Evolutionary conservation across 2,888 invertebrate species (phyloP), one percentile per base, ranked within the genome.

Genomic region (Drosophila vallismaia): DNA sequence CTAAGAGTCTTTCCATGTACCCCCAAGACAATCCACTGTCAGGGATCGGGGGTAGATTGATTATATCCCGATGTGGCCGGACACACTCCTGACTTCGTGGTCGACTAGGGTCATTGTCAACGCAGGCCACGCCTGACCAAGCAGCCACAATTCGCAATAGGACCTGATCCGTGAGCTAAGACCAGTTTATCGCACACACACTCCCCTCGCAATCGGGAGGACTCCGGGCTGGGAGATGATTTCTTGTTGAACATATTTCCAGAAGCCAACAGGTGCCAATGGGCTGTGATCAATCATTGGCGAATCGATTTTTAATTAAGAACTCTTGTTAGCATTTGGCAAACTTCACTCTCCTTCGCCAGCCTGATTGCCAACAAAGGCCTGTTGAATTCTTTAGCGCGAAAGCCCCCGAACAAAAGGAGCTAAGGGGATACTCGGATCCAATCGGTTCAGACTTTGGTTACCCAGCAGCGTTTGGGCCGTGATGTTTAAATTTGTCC

Each of bases 191-290:
- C 77, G 77, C 75, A 78, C 79, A 74, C 73, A 50, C 50, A 58
- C 62, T 10, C 19, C 10, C 64, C 28, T 10, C 53, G 9, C 44
- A 19, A 44, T 44, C 44, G 19, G 40, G 40, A 62, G 60, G 60
- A 59, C 60, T 48, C 46, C 24, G 8, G 40, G 29, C 60, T 7
- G 26, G 48, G 81, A 86, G 87, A 86, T 75, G 84, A 84, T 74
- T 77, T 78, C 81, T 88, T 90, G 90, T 90, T 90, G 78, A 90
- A 89, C 89, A 91, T 82, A 90, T 90, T 90, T 90, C 88, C 91
- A 91, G 91, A 90, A 91, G 91, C 91, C 90, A 91, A 91, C 91
- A 91, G 91, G 91, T 91, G 91, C 91, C 90, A 90, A 90, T 79
- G 88, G 82, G 82, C 69, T 82, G 87, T 88, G 90, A 91, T 91